A percentile compares a stretch with the other conserved stretches of the same genome.
Conservation (phyloP, 2,888 invertebrate genomes). For the Lasius platythorax region DNA sequence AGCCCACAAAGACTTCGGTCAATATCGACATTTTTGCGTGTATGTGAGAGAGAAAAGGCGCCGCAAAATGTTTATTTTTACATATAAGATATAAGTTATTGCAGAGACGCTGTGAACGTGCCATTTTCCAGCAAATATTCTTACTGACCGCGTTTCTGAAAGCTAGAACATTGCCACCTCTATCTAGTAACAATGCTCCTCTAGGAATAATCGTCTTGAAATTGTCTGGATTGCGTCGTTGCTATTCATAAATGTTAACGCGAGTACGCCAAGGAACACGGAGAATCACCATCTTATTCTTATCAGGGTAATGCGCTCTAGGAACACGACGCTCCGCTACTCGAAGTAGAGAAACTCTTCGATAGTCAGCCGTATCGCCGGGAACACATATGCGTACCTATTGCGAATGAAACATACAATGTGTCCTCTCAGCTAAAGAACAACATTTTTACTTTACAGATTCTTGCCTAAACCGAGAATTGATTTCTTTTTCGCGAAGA, state of each 20-base stretch:
- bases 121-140: not conserved
- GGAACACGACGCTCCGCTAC: constrained; percentile 8
- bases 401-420: constrained; percentile 33
- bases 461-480: not conserved
- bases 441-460: not conserved
- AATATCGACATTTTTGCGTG: not conserved
- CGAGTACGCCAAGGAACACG: not conserved
- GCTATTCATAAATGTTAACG: constrained; percentile 49
- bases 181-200: not conserved
- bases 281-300: constrained; percentile 23
- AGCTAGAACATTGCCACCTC: not conserved
- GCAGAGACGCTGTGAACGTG: not conserved
- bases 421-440: not conserved
- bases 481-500: not conserved
- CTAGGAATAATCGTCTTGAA: constrained; percentile 24
- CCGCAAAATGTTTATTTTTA: constrained; percentile 11
- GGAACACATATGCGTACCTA: not conserved
- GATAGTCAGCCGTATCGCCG: constrained; percentile 4
- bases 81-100: no score
- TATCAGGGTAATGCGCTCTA: constrained; percentile 24
- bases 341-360: constrained; percentile 18
- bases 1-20: not conserved
- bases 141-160: not conserved
- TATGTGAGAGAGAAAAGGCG: not conserved
- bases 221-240: constrained; percentile 16